Evolutionary conservation across 2,797 vertebrate species (phyloP).

Genomic region (Limosa lapponica): DNA sequence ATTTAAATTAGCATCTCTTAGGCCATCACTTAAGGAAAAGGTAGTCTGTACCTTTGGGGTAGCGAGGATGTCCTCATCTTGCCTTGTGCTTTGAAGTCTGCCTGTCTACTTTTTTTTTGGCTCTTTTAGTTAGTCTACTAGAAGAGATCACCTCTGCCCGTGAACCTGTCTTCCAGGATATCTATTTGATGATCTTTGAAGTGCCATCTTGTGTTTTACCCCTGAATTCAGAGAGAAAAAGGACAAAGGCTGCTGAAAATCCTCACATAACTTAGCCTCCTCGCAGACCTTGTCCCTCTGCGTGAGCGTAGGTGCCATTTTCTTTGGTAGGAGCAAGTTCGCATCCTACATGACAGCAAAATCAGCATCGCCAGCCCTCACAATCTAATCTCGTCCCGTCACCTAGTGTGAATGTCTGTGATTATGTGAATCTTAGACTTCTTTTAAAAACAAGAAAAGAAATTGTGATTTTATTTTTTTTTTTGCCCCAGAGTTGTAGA

Average conservation of each 20-base stretch:
- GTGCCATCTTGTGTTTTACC: neutral
- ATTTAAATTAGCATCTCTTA: neutral
- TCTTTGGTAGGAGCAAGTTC: neutral
- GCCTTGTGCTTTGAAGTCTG: neutral
- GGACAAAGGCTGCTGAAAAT: neutral
- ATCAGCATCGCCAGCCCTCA: fast-evolving
- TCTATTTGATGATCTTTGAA: neutral
- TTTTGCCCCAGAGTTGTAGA: neutral
- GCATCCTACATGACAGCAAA: neutral
- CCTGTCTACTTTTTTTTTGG: neutral
- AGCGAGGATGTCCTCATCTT: neutral
- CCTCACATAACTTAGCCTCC: neutral
- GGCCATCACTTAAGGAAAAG: neutral
- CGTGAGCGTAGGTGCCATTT: fast-evolving
- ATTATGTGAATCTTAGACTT: neutral
- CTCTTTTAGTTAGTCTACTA: neutral
- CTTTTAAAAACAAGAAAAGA: neutral
- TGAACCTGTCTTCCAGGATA: neutral
- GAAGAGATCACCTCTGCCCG: neutral
- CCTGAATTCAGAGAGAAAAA: neutral
- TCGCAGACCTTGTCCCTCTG: fast-evolving
- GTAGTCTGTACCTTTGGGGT: neutral
- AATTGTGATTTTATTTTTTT: neutral
- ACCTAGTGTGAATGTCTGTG: neutral
- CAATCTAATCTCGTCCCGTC: neutral